Base-by-base conservation (phyloP, 2,113 vertebrate species). In the Lophura nycthemera region DNA sequence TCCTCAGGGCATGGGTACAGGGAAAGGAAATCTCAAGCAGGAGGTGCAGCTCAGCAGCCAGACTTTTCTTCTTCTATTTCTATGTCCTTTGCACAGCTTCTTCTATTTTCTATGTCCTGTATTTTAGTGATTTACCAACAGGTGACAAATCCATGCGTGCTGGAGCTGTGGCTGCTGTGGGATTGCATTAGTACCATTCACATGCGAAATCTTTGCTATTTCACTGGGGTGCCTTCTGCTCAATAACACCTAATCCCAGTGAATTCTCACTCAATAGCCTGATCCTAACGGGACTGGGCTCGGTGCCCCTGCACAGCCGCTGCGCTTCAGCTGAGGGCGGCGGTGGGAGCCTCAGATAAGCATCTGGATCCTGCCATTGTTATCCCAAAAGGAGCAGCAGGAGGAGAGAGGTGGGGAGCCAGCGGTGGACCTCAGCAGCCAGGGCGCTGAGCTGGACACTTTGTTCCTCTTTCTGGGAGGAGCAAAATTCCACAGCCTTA, bases 331-430 rank as follows among this genome's bases (percentile, higher is more conserved):
- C 56, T 30, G 56, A 59, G 56, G 56, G 50, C n/a, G 38, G 25
- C 2, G 6, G n/a, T 84, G 83, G 92, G 94, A 92, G 92, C 65
- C 61, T 24, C 45, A 10, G 95, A 97, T 95, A 93, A 96, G 59
- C 96, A 97, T 92, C 94, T 97, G 96, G 95, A 97, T 97, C 96
- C 96, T 97, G 95, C 73, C 36, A 97, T 96, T 97, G 94, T 97
- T 95, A 86, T 90, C 87, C 32, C 0, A 8, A 92, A 91, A 95
- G 82, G 69, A 93, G 75, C 22, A 3, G 86, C 4, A 4, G 65
- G 85, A 5, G 77, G 84, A 92, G 87, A 89, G 88, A 77, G 69
- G 65, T 43, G 69, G 79, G 56, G 74, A 95, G 79, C 42, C 14
- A 56, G 79, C 54, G 71, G 59, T 30, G 52, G 42, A 1, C 36